phyloP scores from a whole-genome alignment of 2,888 invertebrate species.

The Pollenia angustigena region DNA sequence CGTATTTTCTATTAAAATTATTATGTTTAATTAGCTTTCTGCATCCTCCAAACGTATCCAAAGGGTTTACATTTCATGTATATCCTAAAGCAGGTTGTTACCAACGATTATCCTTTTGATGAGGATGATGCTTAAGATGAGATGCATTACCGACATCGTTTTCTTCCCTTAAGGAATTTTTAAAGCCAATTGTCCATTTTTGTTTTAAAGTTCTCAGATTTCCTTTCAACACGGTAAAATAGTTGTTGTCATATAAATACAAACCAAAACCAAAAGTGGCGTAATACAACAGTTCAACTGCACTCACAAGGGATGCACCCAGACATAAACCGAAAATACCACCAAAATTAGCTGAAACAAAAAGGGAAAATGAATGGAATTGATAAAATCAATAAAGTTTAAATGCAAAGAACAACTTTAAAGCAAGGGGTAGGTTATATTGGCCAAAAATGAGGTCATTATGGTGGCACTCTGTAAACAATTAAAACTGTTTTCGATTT shows the following conservation, averaged over 20 bases:
- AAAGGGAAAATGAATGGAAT: neutral
- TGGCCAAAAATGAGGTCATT: too few species aligned
- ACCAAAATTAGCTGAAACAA: conserved; percentile 84
- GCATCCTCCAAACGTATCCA: neutral
- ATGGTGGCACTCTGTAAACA: too few species aligned
- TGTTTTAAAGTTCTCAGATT: conserved; percentile 39
- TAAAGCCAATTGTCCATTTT: conserved; percentile 41
- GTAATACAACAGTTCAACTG: conserved; percentile 84
- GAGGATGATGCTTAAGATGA: conserved; percentile 28
- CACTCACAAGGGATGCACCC: conserved; percentile 84
- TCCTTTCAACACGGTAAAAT: conserved; percentile 72
- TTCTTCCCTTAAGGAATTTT: conserved; percentile 57
- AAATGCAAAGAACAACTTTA: neutral
- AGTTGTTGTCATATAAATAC: conserved; percentile 79
- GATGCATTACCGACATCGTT: neutral
- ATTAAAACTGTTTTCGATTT: too few species aligned
- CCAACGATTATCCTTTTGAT: conserved; percentile 52
- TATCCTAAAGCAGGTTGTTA: neutral
- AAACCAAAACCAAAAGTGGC: conserved; percentile 80
- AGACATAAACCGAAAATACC: conserved; percentile 85
- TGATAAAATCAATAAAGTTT: conserved; percentile 9
- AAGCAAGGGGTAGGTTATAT: neutral
- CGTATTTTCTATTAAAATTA: too few species aligned
- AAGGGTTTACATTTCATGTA: neutral
- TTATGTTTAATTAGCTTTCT: neutral